A percentile compares a stretch with the other conserved stretches of the same genome.
Evolutionary conservation across 2,888 invertebrate species (phyloP).

Genomic region (Amblyjoppa fuscipennis): DNA sequence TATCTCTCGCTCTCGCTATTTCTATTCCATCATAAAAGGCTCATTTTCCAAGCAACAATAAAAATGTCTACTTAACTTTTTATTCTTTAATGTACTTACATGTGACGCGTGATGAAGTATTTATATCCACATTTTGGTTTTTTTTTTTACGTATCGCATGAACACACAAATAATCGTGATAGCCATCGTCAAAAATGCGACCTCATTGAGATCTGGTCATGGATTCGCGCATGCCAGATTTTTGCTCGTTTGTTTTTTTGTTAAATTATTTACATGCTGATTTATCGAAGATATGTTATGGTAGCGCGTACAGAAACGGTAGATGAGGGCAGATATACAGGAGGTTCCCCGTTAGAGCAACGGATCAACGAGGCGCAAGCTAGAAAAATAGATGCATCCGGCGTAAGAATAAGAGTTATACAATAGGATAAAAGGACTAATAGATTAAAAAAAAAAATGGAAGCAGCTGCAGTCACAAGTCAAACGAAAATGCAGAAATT

Average conservation of each 20-base stretch:
- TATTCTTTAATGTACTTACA: conserved; percentile 60
- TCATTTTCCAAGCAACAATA: conserved; percentile 49
- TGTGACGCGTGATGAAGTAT: conserved; percentile 60
- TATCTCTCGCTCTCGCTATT: background rate
- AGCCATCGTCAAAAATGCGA: conserved; percentile 61
- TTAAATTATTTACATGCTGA: conserved; percentile 14
- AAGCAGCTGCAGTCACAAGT: conserved; percentile 45
- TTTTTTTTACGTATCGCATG: conserved; percentile 53
- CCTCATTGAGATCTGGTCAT: conserved; percentile 18
- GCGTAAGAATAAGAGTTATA: conserved; percentile 48
- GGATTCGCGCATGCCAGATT: conserved; percentile 9
- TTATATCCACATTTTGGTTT: conserved; percentile 48
- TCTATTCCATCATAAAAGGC: conserved; percentile 45
- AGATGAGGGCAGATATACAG: conserved; percentile 36
- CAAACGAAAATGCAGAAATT: conserved; percentile 30
- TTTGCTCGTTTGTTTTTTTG: conserved; percentile 23
- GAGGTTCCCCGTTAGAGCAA: conserved; percentile 51
- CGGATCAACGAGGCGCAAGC: conserved; percentile 64
- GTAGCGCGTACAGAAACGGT: conserved; percentile 32
- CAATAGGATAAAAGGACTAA: conserved; percentile 2
- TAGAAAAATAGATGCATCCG: conserved; percentile 63
- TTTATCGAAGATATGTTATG: conserved; percentile 10
- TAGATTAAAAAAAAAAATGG: conserved; percentile 39
- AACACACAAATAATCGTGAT: conserved; percentile 62
- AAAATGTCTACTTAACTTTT: conserved; percentile 54